Percentiles rank a stretch among this genome's conserved stretches.
These are phyloP conservation scores for Yponomeuta evonymella DNA, from an alignment of 2,888 invertebrate species.

Conservation along the genomic window DNA sequence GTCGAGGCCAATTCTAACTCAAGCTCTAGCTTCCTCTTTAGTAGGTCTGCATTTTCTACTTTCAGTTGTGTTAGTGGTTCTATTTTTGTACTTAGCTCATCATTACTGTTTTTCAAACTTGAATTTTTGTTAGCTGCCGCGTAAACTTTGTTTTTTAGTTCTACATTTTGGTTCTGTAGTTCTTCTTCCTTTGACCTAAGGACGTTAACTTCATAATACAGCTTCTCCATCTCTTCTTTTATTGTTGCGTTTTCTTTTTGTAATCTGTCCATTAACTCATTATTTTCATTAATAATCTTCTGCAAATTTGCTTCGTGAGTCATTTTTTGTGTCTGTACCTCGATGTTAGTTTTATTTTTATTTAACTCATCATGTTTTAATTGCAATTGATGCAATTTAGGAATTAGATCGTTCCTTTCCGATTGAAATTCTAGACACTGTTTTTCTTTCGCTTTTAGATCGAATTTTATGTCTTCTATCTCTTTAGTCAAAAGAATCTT, in stretches of 20 bases:
- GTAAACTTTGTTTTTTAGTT: neutral
- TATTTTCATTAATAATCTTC: slow-evolving; percentile 29
- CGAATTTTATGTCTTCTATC: slow-evolving; percentile 53
- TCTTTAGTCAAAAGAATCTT: slow-evolving; percentile 64
- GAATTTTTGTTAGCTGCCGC: slow-evolving; percentile 34
- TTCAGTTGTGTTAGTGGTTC: slow-evolving; percentile 30
- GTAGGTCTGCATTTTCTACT: slow-evolving; percentile 43
- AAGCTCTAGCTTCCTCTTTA: slow-evolving; percentile 36
- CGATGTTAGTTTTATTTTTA: slow-evolving; percentile 26
- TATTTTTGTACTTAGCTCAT: slow-evolving; percentile 32
- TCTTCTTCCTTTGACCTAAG: slow-evolving; percentile 9
- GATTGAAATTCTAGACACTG: slow-evolving; percentile 40
- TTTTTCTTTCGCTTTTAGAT: slow-evolving; percentile 24
- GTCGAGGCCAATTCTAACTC: slow-evolving; percentile 47
- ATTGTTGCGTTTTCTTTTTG: slow-evolving; percentile 20
- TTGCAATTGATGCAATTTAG: slow-evolving; percentile 35
- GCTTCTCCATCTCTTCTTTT: slow-evolving; percentile 28
- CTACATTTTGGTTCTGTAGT: neutral
- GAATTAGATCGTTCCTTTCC: slow-evolving; percentile 37
- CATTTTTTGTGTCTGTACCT: slow-evolving; percentile 19
- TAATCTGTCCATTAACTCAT: slow-evolving; percentile 34
- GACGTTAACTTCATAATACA: slow-evolving; percentile 17
- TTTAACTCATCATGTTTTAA: slow-evolving; percentile 22
- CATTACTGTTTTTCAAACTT: slow-evolving; percentile 31
- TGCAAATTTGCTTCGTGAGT: neutral